Conservation (phyloP, 2,113 vertebrate species). For the Chrysochloris asiatica region DNA sequence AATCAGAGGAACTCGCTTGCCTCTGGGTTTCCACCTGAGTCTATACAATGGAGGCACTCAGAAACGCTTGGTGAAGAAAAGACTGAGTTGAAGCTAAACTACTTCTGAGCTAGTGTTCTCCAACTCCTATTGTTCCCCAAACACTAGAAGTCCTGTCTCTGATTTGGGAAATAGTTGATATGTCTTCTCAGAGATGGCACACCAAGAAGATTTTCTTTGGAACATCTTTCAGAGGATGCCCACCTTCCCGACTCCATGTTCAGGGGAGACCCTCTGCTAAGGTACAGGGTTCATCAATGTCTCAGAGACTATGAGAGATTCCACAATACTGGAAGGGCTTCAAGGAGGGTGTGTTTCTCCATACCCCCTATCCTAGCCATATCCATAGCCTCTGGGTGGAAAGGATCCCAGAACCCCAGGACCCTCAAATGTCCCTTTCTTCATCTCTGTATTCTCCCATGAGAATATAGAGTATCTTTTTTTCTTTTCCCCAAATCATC, state of each 20-base stretch:
- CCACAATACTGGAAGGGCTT: not conserved
- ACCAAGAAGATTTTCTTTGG: not conserved
- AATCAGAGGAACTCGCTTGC: not conserved
- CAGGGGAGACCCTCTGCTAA: not conserved
- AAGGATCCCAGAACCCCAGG: not conserved
- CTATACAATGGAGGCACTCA: not conserved
- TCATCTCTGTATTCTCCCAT: not conserved
- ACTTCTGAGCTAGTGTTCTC: not conserved
- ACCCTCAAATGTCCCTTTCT: not conserved
- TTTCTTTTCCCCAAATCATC: not conserved
- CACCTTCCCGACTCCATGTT: not conserved
- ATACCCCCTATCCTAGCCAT: not conserved
- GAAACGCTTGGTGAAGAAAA: not conserved
- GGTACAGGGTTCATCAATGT: not conserved
- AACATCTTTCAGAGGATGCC: not conserved
- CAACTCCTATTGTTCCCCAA: not conserved
- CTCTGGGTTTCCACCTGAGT: not conserved
- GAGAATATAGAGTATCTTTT: not conserved
- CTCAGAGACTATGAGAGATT: not conserved
- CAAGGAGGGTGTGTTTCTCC: too few species aligned
- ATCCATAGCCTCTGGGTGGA: not conserved
- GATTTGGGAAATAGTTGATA: not conserved
- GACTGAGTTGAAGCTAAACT: not conserved
- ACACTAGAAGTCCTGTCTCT: not conserved
- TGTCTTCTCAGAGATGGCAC: constrained; percentile 9